Evolutionary conservation across 2,888 invertebrate genomes (phyloP).

Genomic region (Isotomurus palustris): DNA sequence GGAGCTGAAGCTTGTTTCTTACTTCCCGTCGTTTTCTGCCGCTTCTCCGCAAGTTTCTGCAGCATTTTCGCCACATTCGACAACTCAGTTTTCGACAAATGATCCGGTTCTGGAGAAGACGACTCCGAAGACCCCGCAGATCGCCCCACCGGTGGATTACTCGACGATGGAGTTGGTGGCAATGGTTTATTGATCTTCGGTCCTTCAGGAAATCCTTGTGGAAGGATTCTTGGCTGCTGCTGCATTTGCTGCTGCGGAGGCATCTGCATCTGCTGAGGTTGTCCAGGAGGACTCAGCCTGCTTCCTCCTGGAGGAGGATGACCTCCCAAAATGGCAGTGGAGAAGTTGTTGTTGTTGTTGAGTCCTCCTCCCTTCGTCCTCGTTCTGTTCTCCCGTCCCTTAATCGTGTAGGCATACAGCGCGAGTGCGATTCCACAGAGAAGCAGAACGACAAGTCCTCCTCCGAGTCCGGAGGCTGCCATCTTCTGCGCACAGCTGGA

Average conservation of each 20-base stretch:
- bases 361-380: neutral
- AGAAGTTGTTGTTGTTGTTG: no score
- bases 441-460: constrained; percentile 32
- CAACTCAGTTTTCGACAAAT: constrained; percentile 19
- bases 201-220: neutral
- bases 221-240: neutral
- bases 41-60: constrained; percentile 19
- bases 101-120: neutral
- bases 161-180: constrained; percentile 25
- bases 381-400: constrained; percentile 13
- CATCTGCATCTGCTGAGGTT: neutral
- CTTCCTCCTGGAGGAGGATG: neutral
- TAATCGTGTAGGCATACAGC: constrained; percentile 26
- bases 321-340: neutral
- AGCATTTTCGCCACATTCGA: constrained; percentile 30
- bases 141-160: no score
- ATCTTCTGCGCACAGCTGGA: constrained; percentile 40
- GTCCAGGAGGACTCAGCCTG: neutral
- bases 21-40: no score
- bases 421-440: constrained; percentile 32
- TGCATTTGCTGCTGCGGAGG: neutral
- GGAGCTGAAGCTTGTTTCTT: neutral
- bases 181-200: constrained; percentile 20
- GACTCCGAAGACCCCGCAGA: neutral
- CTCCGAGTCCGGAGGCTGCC: constrained; percentile 33